These are phyloP conservation scores for Pangasius sanitwongsei DNA, from an alignment of 2,797 vertebrate genomes.

Conservation along the genomic window DNA sequence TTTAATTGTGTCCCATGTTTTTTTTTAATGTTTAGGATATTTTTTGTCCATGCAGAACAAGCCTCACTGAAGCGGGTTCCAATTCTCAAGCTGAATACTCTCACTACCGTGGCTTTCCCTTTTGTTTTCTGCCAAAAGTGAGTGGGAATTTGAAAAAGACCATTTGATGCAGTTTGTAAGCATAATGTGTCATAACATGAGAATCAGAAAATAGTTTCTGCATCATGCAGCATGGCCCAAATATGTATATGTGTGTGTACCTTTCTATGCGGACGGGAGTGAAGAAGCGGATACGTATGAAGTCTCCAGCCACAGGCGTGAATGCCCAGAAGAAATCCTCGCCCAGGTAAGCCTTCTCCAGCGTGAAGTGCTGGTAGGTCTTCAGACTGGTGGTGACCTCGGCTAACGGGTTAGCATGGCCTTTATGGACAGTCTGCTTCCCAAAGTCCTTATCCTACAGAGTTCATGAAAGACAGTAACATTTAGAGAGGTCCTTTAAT, in stretches of 20 bases:
- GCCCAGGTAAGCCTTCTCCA: slow-evolving; percentile 95
- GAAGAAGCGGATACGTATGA: slow-evolving; percentile 95
- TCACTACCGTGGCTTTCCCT: neutral
- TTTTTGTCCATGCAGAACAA: neutral
- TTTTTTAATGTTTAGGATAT: neutral
- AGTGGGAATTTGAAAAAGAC: neutral
- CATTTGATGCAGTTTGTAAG: neutral
- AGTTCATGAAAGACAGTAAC: neutral
- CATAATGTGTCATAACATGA: neutral
- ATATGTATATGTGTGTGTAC: slow-evolving; percentile 59
- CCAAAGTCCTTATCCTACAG: slow-evolving; percentile 95
- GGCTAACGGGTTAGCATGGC: slow-evolving; percentile 91
- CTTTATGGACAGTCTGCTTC: slow-evolving; percentile 91
- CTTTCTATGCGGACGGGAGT: slow-evolving; percentile 92
- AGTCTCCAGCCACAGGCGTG: slow-evolving; percentile 91
- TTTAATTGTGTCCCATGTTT: neutral
- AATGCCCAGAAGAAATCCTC: slow-evolving; percentile 99
- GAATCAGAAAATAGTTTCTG: neutral
- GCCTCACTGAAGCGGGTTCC: neutral
- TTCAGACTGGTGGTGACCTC: slow-evolving; percentile 98
- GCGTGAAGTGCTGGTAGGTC: slow-evolving; percentile 98
- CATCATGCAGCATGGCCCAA: neutral
- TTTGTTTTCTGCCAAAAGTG: neutral
- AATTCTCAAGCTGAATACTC: neutral
- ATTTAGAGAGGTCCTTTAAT: neutral